Conservation (phyloP, 1,140 invertebrate species). For the Trichonephila clavipes region DNA sequence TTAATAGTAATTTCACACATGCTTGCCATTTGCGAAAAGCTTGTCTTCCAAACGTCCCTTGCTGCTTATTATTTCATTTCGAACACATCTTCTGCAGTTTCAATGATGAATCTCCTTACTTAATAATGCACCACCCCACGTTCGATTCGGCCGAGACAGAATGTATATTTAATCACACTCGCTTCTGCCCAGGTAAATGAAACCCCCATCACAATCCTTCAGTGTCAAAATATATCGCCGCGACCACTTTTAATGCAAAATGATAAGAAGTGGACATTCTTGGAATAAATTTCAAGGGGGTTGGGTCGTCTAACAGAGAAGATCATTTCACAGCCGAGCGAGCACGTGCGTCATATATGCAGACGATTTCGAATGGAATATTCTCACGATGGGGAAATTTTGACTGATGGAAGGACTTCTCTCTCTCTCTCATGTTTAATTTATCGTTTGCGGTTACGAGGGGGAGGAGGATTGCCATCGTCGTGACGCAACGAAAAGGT, state of each 20-base stretch:
- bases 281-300: neutral
- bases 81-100: no score
- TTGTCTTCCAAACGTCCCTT: no score
- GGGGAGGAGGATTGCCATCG: neutral
- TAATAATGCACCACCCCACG: neutral
- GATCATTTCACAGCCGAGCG: neutral
- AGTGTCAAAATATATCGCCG: neutral
- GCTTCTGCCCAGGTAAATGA: neutral
- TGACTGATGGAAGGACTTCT: slow-evolving; percentile 4
- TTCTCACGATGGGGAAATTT: neutral
- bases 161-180: neutral
- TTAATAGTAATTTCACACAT: no score
- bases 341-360: neutral
- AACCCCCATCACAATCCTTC: neutral
- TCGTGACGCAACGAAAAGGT: neutral
- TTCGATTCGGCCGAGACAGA: neutral
- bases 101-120: neutral
- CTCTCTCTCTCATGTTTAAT: slow-evolving; percentile 41
- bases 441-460: neutral
- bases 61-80: no score
- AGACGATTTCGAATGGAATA: neutral
- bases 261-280: neutral
- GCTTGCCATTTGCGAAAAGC: no score
- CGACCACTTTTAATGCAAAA: neutral
- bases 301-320: neutral